These are phyloP conservation scores for Machimus rusticus DNA, from an alignment of 2,888 invertebrate species.

Conservation along the genomic window DNA sequence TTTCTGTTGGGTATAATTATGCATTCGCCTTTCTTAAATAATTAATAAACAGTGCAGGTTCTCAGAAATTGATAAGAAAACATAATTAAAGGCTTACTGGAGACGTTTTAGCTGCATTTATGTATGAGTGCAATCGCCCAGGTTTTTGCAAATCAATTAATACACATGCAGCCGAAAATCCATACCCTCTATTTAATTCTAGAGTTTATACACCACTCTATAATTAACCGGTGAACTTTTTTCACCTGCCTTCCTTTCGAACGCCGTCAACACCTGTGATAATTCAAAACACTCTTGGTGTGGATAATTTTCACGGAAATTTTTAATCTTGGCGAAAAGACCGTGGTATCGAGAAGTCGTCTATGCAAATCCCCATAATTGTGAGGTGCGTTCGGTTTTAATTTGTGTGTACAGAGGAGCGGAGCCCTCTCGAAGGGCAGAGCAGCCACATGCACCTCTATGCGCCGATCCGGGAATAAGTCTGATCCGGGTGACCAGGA, in stretches of 20 bases:
- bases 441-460: neutral
- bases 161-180: neutral
- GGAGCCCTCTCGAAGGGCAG: neutral
- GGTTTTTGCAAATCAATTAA: neutral
- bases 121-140: neutral
- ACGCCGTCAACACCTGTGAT: neutral
- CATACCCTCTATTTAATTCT: neutral
- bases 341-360: neutral
- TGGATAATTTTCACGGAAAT: neutral
- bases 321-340: neutral
- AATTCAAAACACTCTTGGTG: neutral
- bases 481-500: neutral
- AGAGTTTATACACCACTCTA: neutral
- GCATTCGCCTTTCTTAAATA: neutral
- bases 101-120: neutral
- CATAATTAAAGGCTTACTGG: neutral
- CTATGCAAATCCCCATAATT: slow-evolving; percentile 30
- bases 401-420: slow-evolving; percentile 23
- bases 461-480: neutral
- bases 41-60: neutral
- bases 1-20: neutral
- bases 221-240: neutral
- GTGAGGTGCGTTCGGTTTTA: slow-evolving; percentile 17
- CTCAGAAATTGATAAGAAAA: neutral
- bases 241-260: neutral